These are phyloP conservation scores for Bos javanicus DNA, from an alignment of 2,113 vertebrate genomes.

Conservation along the genomic window DNA sequence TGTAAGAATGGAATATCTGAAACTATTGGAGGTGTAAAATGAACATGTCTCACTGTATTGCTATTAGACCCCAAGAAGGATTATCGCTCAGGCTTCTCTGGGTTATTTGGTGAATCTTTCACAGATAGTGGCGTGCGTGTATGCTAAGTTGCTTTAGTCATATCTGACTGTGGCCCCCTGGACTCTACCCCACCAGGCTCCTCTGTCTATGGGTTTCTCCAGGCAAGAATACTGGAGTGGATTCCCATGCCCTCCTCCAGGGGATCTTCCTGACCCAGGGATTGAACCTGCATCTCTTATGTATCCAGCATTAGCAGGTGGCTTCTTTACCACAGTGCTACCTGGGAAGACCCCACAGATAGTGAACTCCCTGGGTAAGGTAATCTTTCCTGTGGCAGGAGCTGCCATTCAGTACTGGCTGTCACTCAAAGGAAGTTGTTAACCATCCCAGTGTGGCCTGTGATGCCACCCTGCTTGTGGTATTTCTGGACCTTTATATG, in stretches of 20 bases:
- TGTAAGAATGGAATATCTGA: background rate
- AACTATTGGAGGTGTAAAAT: background rate
- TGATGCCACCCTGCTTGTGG: background rate
- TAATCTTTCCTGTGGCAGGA: background rate
- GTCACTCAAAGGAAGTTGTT: background rate
- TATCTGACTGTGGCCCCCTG: background rate
- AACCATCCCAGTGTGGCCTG: background rate
- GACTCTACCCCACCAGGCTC: rapidly evolving
- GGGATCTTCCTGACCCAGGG: background rate
- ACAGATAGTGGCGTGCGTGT: rapidly evolving
- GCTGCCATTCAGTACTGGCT: background rate
- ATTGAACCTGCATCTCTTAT: background rate
- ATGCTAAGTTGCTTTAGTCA: background rate
- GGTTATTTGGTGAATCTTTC: background rate
- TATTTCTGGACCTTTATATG: background rate
- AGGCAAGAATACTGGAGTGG: background rate
- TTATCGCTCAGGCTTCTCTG: background rate
- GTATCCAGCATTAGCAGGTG: background rate
- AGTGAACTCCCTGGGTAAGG: background rate
- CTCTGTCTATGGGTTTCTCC: background rate
- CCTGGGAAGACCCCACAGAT: background rate
- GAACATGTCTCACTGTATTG: background rate
- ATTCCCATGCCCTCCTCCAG: background rate
- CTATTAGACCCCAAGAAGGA: background rate
- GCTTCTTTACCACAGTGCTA: background rate